These are phyloP conservation scores for Gadus chalcogrammus DNA, from an alignment of 2,113 vertebrate species.

Conservation along the genomic window DNA sequence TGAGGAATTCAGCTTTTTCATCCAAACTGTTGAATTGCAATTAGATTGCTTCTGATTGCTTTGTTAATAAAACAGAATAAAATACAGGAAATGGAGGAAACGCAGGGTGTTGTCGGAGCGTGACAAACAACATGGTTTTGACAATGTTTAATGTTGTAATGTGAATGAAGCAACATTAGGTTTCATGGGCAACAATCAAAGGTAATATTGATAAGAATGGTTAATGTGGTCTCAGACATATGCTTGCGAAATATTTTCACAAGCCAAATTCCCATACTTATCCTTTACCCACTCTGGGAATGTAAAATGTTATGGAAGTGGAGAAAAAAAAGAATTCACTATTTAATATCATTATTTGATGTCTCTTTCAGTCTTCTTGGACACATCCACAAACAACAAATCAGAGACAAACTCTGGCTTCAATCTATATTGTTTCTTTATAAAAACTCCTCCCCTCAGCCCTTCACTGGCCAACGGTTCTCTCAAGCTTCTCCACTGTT, in stretches of 20 bases:
- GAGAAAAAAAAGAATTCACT: not conserved
- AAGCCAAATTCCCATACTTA: not conserved
- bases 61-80: too few species aligned
- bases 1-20: too few species aligned
- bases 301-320: not conserved
- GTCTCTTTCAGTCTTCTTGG: constrained; percentile 4
- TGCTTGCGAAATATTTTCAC: not conserved
- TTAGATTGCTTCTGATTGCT: too few species aligned
- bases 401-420: constrained; percentile 60
- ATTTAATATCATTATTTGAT: not conserved
- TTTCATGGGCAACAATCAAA: too few species aligned
- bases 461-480: constrained; percentile 36
- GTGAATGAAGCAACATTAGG: too few species aligned
- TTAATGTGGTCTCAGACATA: too few species aligned
- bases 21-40: too few species aligned
- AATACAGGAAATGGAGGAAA: too few species aligned
- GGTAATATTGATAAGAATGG: too few species aligned
- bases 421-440: constrained; percentile 44
- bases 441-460: constrained; percentile 44
- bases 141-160: too few species aligned
- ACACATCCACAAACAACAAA: constrained; percentile 41
- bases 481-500: constrained; percentile 60
- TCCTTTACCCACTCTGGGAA: not conserved
- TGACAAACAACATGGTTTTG: too few species aligned
- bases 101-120: too few species aligned